Evolutionary conservation across 2,888 invertebrate genomes (phyloP).

Genomic region (Chesias legatella): DNA sequence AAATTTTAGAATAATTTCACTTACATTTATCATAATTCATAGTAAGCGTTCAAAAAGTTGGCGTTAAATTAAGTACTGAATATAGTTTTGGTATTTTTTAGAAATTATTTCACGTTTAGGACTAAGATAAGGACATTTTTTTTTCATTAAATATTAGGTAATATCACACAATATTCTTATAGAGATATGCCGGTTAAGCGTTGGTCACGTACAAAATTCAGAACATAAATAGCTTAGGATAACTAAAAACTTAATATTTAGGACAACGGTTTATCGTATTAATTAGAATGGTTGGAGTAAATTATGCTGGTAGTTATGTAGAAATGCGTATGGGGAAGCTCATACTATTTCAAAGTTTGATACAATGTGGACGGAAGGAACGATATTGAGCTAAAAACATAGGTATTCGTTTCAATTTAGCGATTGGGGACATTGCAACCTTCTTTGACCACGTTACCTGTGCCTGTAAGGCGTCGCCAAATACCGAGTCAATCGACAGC

Average conservation of each 20-base stretch:
- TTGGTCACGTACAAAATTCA: slow-evolving; percentile 70
- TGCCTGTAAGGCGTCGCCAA: slow-evolving; percentile 2
- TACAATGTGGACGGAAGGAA: slow-evolving; percentile 73
- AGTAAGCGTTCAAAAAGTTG: slow-evolving; percentile 58
- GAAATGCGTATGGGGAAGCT: slow-evolving; percentile 58
- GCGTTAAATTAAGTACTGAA: slow-evolving; percentile 73
- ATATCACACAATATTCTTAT: slow-evolving; percentile 78
- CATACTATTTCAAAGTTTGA: slow-evolving; percentile 65
- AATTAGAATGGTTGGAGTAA: slow-evolving; percentile 23
- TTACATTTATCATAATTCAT: slow-evolving; percentile 49
- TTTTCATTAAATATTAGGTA: slow-evolving; percentile 72
- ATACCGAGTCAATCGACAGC: no score
- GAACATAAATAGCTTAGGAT: slow-evolving; percentile 41
- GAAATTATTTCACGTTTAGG: slow-evolving; percentile 52
- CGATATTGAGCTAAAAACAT: slow-evolving; percentile 61
- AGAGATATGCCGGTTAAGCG: slow-evolving; percentile 78
- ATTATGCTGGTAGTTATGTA: slow-evolving; percentile 24
- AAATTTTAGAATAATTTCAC: slow-evolving; percentile 46
- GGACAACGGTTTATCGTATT: slow-evolving; percentile 19
- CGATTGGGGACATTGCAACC: slow-evolving; percentile 45
- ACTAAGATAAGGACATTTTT: slow-evolving; percentile 62
- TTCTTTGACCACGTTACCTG: slow-evolving; percentile 7
- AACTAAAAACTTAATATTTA: slow-evolving; percentile 35
- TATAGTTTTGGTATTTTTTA: slow-evolving; percentile 62
- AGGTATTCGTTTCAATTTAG: slow-evolving; percentile 25